Base-by-base conservation (phyloP, 2,797 vertebrate genomes). In the Phataginus tetradactyla region DNA sequence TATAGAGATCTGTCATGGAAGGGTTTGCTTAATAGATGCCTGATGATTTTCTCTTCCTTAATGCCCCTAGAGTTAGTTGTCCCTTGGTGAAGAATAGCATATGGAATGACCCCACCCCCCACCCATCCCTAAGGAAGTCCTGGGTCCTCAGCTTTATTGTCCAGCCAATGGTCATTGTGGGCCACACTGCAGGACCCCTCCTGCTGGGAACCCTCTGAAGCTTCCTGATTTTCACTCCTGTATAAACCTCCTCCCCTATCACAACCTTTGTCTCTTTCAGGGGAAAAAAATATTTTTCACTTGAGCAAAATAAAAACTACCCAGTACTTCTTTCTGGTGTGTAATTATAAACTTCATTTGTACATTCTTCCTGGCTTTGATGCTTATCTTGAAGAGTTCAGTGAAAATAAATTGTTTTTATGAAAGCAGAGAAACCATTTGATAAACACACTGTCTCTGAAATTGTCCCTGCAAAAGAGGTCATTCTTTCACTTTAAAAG, bases 381-480 rank as follows among this genome's bases (percentile, higher is more conserved):
- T 98, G 97, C 98, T 98, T 98, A 98, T 98, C 98, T 98, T 97
- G 97, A 98, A 97, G 98, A 98, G 98, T 98, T 98, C 98, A 98
- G 98, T 97, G 98, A 98, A 98, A 98, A 98, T 98, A 98, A 98
- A 98, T 98, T 98, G 98, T 98, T 98, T 98, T 98, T 98, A 98
- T 98, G 98, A 98, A 98, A 98, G 97, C 97, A 98, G 98, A 98
- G 98, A 98, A 98, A 98, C 98, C 96, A 96, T 98, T 98, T 98
- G 98, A 98, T 98, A 98, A 98, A 98, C 97, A 98, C n/a, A 49
- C 97, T 95, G 97, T 98, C 98, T 98, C 98, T 98, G 98, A 98
- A 98, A 98, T 98, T 98, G 98, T 98, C 98, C 98, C 98, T 98
- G 98, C 98, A 98, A 97, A 98, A 98, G 98, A 98, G 98, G 98